These are phyloP conservation scores for Proales similis DNA, from an alignment of 1,140 invertebrate genomes.

Conservation along the genomic window DNA sequence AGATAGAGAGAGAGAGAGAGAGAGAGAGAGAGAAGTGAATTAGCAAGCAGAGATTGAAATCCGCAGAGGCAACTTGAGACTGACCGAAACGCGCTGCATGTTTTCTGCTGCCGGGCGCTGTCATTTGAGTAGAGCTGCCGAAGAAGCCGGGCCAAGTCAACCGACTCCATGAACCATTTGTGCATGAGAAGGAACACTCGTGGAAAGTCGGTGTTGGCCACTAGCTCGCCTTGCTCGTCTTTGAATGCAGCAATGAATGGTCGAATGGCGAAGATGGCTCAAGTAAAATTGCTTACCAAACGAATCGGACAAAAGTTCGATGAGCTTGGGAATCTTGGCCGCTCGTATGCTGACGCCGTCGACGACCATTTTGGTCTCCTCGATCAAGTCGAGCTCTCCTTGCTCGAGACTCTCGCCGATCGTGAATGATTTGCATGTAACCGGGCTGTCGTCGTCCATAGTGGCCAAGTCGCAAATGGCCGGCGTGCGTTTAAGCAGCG, in stretches of 20 bases:
- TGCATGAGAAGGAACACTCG: conserved; percentile 54
- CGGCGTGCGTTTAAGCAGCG: conserved; percentile 13
- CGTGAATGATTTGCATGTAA: conserved; percentile 8
- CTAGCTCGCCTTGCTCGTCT: conserved; percentile 3
- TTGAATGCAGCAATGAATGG: background rate
- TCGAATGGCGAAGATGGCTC: background rate
- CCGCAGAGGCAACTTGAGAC: conserved; percentile 39
- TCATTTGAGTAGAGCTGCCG: conserved; percentile 28
- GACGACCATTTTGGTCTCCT: conserved; percentile 47
- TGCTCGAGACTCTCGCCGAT: background rate
- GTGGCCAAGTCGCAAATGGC: conserved; percentile 19
- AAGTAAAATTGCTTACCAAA: conserved; percentile 46
- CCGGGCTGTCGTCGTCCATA: conserved; percentile 33
- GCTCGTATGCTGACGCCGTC: conserved; percentile 48
- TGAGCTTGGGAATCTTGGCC: conserved; percentile 48
- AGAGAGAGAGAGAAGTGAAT: too few relatives aligned
- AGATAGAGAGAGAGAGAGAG: too few relatives aligned
- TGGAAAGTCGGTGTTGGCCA: conserved; percentile 45
- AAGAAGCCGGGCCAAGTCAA: conserved; percentile 49
- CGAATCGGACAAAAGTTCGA: conserved; percentile 48
- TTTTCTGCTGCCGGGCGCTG: conserved; percentile 15
- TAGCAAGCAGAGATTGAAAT: conserved; percentile 5
- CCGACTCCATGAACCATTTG: conserved; percentile 54
- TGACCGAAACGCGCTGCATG: conserved; percentile 44
- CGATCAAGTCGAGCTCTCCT: conserved; percentile 40